Conservation (phyloP, 2,113 vertebrate genomes). For the Rana temporaria region DNA sequence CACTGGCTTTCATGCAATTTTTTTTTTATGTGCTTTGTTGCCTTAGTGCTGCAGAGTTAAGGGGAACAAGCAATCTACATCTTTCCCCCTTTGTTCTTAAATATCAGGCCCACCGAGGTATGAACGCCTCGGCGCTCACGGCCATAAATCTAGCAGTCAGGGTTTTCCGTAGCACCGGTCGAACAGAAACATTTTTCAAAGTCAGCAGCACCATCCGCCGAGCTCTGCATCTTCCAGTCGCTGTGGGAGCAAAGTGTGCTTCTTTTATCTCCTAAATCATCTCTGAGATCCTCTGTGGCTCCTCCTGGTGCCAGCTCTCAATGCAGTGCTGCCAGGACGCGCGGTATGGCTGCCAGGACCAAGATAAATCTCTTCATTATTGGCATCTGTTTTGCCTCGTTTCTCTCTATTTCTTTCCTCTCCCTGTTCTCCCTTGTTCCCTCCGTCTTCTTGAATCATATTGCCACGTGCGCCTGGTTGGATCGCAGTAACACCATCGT, state of each 20-base stretch:
- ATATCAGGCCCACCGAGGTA: constrained; percentile 42
- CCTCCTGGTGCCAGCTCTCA: neutral
- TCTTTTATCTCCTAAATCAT: constrained; percentile 46
- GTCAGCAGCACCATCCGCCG: constrained; percentile 15
- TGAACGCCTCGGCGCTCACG: neutral
- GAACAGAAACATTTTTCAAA: constrained; percentile 39
- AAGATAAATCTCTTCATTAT: constrained; percentile 47
- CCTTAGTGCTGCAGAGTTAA: neutral
- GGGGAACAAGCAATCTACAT: neutral
- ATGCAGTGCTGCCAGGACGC: constrained; percentile 13
- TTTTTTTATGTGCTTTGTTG: neutral
- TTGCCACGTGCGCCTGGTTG: neutral
- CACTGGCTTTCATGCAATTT: neutral
- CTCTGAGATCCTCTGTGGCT: neutral
- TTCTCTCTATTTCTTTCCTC: neutral
- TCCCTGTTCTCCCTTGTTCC: neutral
- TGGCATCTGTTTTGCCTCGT: constrained; percentile 25
- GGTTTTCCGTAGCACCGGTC: neutral
- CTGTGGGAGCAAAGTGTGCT: constrained; percentile 31
- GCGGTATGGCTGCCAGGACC: neutral
- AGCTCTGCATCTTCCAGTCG: constrained; percentile 25
- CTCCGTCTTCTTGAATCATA: neutral
- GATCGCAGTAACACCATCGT: neutral
- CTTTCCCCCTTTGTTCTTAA: constrained; percentile 22
- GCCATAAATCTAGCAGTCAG: constrained; percentile 45